Conservation (phyloP, 64 coral and sea anemone species). For the Pocillopora verrucosa region DNA sequence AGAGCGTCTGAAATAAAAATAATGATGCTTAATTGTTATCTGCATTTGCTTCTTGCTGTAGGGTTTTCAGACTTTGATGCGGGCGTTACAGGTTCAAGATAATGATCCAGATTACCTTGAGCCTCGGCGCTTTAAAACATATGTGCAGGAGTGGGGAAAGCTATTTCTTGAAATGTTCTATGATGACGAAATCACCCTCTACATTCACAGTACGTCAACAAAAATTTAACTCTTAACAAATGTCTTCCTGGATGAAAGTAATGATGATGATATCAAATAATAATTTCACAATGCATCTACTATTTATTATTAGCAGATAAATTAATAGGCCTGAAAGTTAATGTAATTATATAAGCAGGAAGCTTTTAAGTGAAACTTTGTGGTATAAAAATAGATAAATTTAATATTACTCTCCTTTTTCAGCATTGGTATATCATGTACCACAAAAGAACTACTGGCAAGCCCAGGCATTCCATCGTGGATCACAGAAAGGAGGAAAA, state of each 20-base stretch:
- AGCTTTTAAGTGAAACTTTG: neutral
- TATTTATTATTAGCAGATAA: slow-evolving; percentile 15
- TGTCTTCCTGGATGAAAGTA: neutral
- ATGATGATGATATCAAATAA: slow-evolving; percentile 11
- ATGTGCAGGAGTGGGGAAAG: slow-evolving; percentile 50
- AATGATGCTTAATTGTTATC: neutral
- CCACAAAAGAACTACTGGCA: slow-evolving; percentile 66
- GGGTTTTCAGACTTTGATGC: no score
- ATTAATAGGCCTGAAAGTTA: slow-evolving; percentile 5
- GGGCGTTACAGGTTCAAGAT: no score
- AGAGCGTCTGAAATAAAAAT: no score
- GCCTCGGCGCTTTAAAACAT: slow-evolving; percentile 33
- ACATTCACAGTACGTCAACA: neutral
- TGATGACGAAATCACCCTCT: slow-evolving; percentile 49
- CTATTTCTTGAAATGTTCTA: slow-evolving; percentile 43
- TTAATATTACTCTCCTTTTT: slow-evolving; percentile 12
- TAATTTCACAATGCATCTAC: slow-evolving; percentile 9
- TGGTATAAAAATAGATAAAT: slow-evolving; percentile 8
- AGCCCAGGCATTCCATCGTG: no score
- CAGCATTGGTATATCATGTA: slow-evolving; percentile 61
- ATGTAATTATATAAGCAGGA: neutral
- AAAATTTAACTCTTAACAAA: neutral
- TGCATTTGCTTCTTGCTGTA: neutral
- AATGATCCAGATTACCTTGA: no score
- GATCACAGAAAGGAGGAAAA: no score